Conservation (phyloP, 2,797 vertebrate genomes). For the Smutsia gigantea region DNA sequence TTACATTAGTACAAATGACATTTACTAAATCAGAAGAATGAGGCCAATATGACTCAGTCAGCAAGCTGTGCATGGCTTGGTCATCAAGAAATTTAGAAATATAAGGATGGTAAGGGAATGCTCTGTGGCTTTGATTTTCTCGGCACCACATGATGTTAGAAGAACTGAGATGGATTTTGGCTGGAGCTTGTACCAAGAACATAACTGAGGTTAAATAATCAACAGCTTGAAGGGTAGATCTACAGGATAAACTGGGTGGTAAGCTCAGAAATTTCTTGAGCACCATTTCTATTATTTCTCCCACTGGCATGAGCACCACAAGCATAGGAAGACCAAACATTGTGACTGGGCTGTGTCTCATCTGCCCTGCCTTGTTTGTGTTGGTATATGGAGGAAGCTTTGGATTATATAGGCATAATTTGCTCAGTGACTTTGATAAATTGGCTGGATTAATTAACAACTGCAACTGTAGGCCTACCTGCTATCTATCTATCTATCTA, state of each 20-base stretch:
- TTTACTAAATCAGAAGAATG: conserved; percentile 63
- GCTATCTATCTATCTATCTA: too few species aligned
- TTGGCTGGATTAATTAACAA: neutral
- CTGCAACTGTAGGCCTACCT: neutral
- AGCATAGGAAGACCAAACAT: neutral
- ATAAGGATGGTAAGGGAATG: neutral
- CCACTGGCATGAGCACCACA: too few species aligned
- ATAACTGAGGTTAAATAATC: neutral
- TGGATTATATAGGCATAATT: neutral
- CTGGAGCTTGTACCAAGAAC: neutral
- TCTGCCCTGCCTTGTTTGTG: neutral
- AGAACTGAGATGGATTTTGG: neutral
- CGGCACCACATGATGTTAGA: neutral
- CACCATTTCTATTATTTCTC: neutral
- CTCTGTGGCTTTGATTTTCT: conserved; percentile 27
- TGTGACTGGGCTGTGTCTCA: neutral
- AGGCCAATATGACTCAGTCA: conserved; percentile 30
- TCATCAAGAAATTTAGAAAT: conserved; percentile 54
- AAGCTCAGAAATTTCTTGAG: neutral
- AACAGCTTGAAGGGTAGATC: neutral
- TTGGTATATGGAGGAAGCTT: neutral
- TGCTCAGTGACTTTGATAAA: neutral
- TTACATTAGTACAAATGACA: conserved; percentile 54
- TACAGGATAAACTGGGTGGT: neutral
- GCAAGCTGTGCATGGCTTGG: conserved; percentile 15